Base-by-base conservation (phyloP, 2,888 invertebrate species). In the Mythimna albipuncta region DNA sequence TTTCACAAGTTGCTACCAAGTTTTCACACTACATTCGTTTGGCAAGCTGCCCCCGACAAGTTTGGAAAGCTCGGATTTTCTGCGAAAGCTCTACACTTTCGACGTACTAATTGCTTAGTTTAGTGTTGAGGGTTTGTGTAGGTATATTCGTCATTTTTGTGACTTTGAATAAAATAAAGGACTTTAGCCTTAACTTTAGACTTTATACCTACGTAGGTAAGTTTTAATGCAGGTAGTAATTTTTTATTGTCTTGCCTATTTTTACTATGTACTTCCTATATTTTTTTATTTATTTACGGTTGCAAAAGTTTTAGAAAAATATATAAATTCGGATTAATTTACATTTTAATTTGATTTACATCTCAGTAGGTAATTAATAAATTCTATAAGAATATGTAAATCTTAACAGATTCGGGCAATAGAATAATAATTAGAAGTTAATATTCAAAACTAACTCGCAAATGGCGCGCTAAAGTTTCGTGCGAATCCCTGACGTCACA, bases 31-130 rank as follows among this genome's bases (percentile, higher is more conserved):
- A 89, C 88, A 87, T 91, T 89, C 83, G 88, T 85, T 88, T 91
- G 91, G 91, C 91, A 91, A 87, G 85, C 85, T 89, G 92, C 89
- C 92, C 86, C 85, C 82, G 83, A 86, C 87, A 86, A 90, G 83
- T 85, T 89, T 88, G 88, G 85, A 87, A 89, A 90, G 89, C 89
- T 87, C 86, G 87, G 89, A 91, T 92, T 90, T 90, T 89, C 89
- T 87, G 85, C 86, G 85, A 88, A 88, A 91, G 88, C 87, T 86
- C 81, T 81, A 84, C 86, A 87, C 87, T 90, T 91, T 89, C 86
- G 86, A 88, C 87, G 85, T 85, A 87, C 87, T 91, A 90, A 90
- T 91, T 91, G 89, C 84, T 84, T 81, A 87, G 86, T 87, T 89
- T 85, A 87, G 78, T 76, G 78, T 77, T 70, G 64, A 55, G 62